These are phyloP conservation scores for Vanacampus margaritifer DNA, from an alignment of 2,113 vertebrate genomes.

Conservation along the genomic window DNA sequence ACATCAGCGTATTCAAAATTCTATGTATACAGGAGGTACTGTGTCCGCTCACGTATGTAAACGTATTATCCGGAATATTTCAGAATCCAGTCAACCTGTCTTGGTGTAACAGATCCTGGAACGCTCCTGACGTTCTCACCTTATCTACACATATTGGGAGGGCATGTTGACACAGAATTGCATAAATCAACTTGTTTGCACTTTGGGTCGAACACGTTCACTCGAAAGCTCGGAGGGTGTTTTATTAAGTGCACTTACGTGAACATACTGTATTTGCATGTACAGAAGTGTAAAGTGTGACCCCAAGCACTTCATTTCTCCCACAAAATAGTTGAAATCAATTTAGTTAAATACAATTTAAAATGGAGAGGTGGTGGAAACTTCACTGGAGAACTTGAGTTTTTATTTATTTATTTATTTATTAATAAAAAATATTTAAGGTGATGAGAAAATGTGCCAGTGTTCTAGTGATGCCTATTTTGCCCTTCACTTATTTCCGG, in stretches of 20 bases:
- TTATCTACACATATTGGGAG: slow-evolving; percentile 40
- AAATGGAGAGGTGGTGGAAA: slow-evolving; percentile 5
- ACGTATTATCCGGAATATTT: too few relatives aligned
- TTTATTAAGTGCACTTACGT: slow-evolving; percentile 44
- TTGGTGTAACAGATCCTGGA: slow-evolving; percentile 14
- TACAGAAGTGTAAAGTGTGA: neutral
- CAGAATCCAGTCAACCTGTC: slow-evolving; percentile 2
- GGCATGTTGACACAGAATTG: slow-evolving; percentile 49
- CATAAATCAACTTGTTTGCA: slow-evolving; percentile 52
- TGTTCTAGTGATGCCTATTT: slow-evolving; percentile 44
- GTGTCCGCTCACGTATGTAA: too few relatives aligned
- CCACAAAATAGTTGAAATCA: neutral
- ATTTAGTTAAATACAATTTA: neutral
- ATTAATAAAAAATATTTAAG: too few relatives aligned
- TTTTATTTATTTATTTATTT: neutral
- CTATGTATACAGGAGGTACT: too few relatives aligned
- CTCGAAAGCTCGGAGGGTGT: slow-evolving; percentile 13
- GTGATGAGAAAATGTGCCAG: slow-evolving; percentile 11
- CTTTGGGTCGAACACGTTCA: slow-evolving; percentile 39
- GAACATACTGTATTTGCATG: neutral
- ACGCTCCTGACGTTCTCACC: slow-evolving; percentile 23
- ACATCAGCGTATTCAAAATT: too few relatives aligned
- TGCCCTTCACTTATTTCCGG: slow-evolving; percentile 32
- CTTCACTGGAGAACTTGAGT: slow-evolving; percentile 17
- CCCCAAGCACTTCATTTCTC: neutral